These are phyloP conservation scores for Eristalis pertinax DNA, from an alignment of 2,888 invertebrate genomes.

Conservation along the genomic window DNA sequence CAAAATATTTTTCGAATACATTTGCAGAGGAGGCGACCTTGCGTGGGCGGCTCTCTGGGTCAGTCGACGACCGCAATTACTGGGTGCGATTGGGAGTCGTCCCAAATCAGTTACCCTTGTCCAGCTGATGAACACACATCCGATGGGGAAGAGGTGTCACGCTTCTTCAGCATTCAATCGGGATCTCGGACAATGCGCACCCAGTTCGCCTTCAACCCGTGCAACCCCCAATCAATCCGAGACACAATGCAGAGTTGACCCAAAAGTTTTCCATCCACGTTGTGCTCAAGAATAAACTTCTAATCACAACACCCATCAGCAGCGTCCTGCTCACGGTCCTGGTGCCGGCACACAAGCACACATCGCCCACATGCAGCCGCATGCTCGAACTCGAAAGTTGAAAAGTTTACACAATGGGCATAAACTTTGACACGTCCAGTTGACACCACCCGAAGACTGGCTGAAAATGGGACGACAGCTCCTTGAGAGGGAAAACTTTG, in stretches of 20 bases:
- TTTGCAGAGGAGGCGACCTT: slow-evolving; percentile 10
- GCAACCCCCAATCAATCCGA: slow-evolving; percentile 65
- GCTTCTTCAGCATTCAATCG: slow-evolving; percentile 30
- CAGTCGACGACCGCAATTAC: slow-evolving; percentile 13
- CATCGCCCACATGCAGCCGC: slow-evolving; percentile 8
- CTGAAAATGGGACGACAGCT: slow-evolving; percentile 58
- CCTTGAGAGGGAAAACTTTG: slow-evolving; percentile 56
- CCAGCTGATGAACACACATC: slow-evolving; percentile 18
- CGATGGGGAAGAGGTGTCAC: slow-evolving; percentile 50
- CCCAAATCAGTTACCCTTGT: slow-evolving; percentile 30
- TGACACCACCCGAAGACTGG: slow-evolving; percentile 59
- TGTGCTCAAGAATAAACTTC: slow-evolving; percentile 46
- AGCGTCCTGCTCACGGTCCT: slow-evolving; percentile 14
- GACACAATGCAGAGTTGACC: slow-evolving; percentile 61
- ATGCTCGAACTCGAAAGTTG: slow-evolving; percentile 53
- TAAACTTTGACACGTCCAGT: slow-evolving; percentile 70
- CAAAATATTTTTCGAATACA: slow-evolving; percentile 53
- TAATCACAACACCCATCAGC: slow-evolving; percentile 55
- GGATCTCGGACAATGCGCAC: slow-evolving; percentile 29
- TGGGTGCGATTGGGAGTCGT: neutral
- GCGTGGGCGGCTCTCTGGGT: neutral
- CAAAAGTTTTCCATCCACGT: slow-evolving; percentile 47
- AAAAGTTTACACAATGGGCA: slow-evolving; percentile 67
- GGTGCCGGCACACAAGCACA: neutral
- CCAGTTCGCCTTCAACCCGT: slow-evolving; percentile 56